Base-by-base conservation (phyloP, 2,113 vertebrate genomes). In the Aplodontia rufa region DNA sequence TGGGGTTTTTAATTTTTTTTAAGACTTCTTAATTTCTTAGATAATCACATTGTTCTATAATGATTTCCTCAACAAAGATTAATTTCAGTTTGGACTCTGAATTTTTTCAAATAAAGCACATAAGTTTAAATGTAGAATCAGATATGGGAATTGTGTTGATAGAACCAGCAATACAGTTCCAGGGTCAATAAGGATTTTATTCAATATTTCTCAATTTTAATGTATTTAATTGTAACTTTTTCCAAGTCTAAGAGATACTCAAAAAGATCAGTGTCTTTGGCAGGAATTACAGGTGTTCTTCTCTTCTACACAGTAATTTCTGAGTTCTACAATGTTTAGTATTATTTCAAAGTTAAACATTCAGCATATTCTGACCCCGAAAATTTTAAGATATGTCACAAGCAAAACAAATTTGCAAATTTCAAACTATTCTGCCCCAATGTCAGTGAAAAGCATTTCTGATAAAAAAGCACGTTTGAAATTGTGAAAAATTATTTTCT, bases 71-170 rank as follows among this genome's bases (percentile, higher is more conserved):
- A 94, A 72, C 26, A 71, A 45, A 76, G 32, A 12, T 40, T 89
- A 90, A 53, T 26, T 90, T 66, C 66, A 78, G 45, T 64, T 69
- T 88, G 42, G 40, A 58, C 37, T 75, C 35, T 68, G 40, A 47
- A n/a, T 60, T 84, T 85, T 83, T 87, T 92, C 30, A 47, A 79
- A 87, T 42, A 93, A 95, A 94, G 16, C 42, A 93, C n/a, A 14
- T 82, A 87, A 19, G 69, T 32, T 51, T 60, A 62, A 82, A 79
- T 80, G 71, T 64, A 80, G 37, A 93, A 58, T 82, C 60, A 53
- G 30, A 78, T 91, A 86, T 83, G 13, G 14, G 12, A 82, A 76
- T 68, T 51, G 30, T 55, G 9, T 60, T 87, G 32, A 9, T 58
- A 0, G 4, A 40, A 6, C 11, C 24, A 74, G 8, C 68, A 72